These are phyloP conservation scores for Charadrius vociferus DNA, from an alignment of 2,113 vertebrate species.

Conservation along the genomic window DNA sequence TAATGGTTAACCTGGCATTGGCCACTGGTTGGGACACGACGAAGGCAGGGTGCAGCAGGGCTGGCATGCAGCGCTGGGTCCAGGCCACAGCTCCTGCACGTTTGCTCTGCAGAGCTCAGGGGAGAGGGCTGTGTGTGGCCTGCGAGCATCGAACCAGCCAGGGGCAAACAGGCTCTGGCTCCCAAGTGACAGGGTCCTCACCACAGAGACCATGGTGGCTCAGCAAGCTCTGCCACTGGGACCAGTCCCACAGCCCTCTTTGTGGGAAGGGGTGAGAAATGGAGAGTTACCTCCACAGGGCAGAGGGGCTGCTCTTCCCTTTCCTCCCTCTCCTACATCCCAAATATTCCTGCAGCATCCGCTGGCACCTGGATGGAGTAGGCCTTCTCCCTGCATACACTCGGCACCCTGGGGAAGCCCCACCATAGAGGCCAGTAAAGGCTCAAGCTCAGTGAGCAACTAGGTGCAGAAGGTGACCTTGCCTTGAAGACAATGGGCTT, in stretches of 20 bases:
- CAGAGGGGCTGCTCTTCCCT: background rate
- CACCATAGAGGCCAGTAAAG: background rate
- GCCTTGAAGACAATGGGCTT: background rate
- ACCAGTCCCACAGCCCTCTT: background rate
- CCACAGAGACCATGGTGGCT: background rate
- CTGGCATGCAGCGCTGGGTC: fast-evolving
- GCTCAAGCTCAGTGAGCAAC: background rate
- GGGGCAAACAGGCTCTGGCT: background rate
- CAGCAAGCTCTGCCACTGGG: background rate
- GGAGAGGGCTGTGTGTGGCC: no score
- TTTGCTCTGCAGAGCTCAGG: background rate
- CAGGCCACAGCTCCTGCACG: background rate
- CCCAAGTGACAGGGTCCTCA: background rate
- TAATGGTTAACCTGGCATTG: background rate
- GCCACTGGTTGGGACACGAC: fast-evolving
- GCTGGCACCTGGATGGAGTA: background rate
- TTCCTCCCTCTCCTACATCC: background rate
- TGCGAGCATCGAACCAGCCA: fast-evolving
- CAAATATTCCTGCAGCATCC: background rate
- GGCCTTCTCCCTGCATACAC: background rate
- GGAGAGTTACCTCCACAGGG: background rate
- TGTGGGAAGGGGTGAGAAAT: background rate
- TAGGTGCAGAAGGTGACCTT: background rate
- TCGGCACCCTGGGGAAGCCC: background rate
- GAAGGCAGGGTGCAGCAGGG: background rate